Conservation (phyloP, 2,888 invertebrate genomes). For the Habroteleia sp. region DNA sequence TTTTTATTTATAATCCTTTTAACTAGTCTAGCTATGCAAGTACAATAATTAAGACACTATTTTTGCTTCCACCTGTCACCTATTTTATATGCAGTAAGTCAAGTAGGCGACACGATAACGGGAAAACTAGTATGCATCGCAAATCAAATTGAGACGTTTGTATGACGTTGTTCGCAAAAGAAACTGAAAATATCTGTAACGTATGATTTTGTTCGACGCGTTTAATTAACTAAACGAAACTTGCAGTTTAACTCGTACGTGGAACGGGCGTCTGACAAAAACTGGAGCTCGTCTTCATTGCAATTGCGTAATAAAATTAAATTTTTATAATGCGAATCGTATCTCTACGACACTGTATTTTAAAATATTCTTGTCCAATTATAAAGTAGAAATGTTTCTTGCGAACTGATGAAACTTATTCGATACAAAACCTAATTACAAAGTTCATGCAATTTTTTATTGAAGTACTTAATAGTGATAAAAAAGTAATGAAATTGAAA, state of each 20-base stretch:
- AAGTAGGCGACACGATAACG: conserved; percentile 39
- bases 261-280: conserved; percentile 21
- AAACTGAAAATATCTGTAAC: conserved; percentile 19
- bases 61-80: conserved; percentile 36
- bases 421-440: too few relatives aligned
- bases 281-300: conserved; percentile 27
- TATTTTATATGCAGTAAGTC: conserved; percentile 33
- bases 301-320: conserved; percentile 19
- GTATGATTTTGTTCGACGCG: conserved; percentile 6
- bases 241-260: conserved; percentile 9
- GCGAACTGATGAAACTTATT: too few relatives aligned
- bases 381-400: too few relatives aligned
- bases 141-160: conserved; percentile 28
- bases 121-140: conserved; percentile 24
- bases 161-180: conserved; percentile 12
- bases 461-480: too few relatives aligned
- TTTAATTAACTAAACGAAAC: conserved; percentile 44
- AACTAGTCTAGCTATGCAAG: conserved; percentile 4
- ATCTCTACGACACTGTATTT: too few relatives aligned
- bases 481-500: too few relatives aligned
- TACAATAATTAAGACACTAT: conserved; percentile 31
- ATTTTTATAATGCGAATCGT: too few relatives aligned
- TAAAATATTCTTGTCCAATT: too few relatives aligned
- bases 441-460: too few relatives aligned
- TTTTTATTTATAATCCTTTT: too few relatives aligned